Base-by-base conservation (phyloP, 2,113 vertebrate species). In the Charina bottae region DNA sequence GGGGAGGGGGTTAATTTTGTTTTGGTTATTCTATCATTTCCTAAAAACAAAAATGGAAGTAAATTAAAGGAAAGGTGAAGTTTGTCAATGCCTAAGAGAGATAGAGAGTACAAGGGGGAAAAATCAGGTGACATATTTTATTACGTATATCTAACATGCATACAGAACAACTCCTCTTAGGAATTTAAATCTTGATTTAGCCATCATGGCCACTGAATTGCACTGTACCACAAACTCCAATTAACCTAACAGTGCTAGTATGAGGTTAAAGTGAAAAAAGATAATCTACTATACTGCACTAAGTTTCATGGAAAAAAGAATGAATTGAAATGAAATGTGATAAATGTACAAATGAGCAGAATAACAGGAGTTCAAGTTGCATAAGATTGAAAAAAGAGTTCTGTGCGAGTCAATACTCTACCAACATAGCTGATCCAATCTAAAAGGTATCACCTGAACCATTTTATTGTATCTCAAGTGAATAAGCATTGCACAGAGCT, bases 371-470 rank as follows among this genome's bases (percentile, higher is more conserved):
- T 60, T 84, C 58, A 89, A 54, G 91, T 37, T 64, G 42, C 56
- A 62, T 13, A 59, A 68, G 58, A 86, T 26, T 86, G 19, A 68
- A 86, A 17, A 78, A 37, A 62, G 46, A 89, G 24, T 84, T 60
- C 42, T 64, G 23, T 55, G 49, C 2, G 42, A 89, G 60, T 85
- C 58, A 85, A 84, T 85, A 17, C 37, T 37, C 59, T 92, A 89
- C 49, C 55, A 26, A 21, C 78, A 85, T 59, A 92, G 78, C 24
- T 85, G 78, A 33, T 64, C 83, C 87, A 42, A 15, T 53, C 84
- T 37, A 85, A 89, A 92, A 84, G 87, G 78, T 78, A 92, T 89
- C 91, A 85, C 72, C 87, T 89, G 87, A 89, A 64, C 78, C n/a
- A 85, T 89, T 92, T 89, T 89, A 89, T 85, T 84, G 62, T 64